Evolutionary conservation across 2,797 vertebrate genomes (phyloP), one percentile per base, ranked within the genome.

Genomic region (Channa striata): DNA sequence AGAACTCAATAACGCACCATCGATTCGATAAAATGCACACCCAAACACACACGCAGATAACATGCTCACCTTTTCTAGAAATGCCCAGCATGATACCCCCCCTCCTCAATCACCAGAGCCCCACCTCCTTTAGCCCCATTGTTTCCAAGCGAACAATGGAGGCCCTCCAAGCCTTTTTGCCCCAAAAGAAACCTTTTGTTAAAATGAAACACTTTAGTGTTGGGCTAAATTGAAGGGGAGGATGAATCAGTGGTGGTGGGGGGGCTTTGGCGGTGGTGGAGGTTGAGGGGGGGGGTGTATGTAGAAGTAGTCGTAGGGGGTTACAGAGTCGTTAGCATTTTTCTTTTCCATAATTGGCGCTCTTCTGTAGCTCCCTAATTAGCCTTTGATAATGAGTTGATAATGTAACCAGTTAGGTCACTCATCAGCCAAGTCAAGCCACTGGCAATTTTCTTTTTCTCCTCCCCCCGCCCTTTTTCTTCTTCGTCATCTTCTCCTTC

Each of bases 391-490:
- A 91, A 92, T 85, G 88, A 89, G 88, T 91, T 92, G 88, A 94
- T 94, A 91, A 93, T 94, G 94, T 92, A 94, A 93, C 92, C 93
- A 93, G 93, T 95, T 94, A 95, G 92, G 86, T 94, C 91, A 93
- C 85, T 95, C 89, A 86, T 90, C 83, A 92, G 74, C 81, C 79
- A 90, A 89, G 78, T 83, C 82, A 90, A 92, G 86, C 91, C 72
- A 83, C 85, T 72, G 83, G 77, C 81, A 68, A 78, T 52, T 81
- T 77, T 14, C 71, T 74, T 69, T 72, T 54, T 36, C 53, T 39
- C 56, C 36, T 60, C 70, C 66, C 44, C 71, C 60, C 16, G 16
- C 30, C 59, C 14, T 13, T 44, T 39, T 37, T 77, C 48, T 21
- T 64, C 42, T 5, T 59, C 66, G 19, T 66, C 47, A 57, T 60